Conservation (phyloP, 2,888 invertebrate species). For the Marronus borbonicus region DNA sequence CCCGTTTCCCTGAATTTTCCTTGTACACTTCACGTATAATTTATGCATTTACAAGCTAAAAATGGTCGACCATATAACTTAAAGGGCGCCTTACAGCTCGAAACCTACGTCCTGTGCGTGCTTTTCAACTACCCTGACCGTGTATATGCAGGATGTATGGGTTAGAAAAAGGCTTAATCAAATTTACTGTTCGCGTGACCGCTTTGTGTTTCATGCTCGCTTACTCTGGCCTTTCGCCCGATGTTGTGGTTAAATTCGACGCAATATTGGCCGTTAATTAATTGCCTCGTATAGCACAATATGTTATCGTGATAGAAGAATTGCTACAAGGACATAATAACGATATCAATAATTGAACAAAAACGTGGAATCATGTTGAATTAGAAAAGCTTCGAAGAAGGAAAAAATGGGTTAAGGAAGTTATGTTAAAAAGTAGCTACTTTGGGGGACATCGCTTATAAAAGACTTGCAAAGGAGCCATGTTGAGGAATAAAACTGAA, state of each 20-base stretch:
- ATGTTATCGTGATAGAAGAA: conserved; percentile 6
- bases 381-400: no score
- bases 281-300: conserved; percentile 11
- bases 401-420: no score
- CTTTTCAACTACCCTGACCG: conserved; percentile 10
- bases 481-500: no score
- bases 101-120: conserved; percentile 27
- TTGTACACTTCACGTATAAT: no score
- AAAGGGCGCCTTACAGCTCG: conserved; percentile 8
- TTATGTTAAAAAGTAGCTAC: no score
- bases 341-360: no score
- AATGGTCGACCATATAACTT: conserved; percentile 7
- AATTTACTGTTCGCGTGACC: conserved; percentile 42
- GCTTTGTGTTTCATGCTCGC: conserved; percentile 38
- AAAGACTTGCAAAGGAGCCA: no score
- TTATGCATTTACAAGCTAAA: no score
- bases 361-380: no score
- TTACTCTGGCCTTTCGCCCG: conserved; percentile 1
- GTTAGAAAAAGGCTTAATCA: conserved; percentile 42
- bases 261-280: conserved; percentile 39
- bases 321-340: not conserved
- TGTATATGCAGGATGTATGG: conserved; percentile 12
- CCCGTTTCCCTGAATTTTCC: no score
- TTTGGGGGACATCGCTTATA: no score
- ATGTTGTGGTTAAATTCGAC: conserved; percentile 28